phyloP scores from a whole-genome alignment of 1,140 invertebrate species.

The Temnothorax longispinosus region DNA sequence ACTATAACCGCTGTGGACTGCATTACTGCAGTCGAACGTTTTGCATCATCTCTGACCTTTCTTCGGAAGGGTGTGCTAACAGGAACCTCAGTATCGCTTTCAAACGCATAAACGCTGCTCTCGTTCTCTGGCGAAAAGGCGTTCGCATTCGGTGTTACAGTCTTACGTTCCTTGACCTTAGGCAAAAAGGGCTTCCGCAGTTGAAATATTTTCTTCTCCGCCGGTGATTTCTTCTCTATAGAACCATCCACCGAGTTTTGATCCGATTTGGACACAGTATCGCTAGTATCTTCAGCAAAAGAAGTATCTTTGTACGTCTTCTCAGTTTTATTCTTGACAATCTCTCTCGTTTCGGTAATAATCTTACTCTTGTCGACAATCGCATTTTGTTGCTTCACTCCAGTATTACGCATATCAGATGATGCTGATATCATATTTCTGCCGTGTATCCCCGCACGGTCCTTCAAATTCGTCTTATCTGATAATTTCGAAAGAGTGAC shows the following conservation, averaged over 20 bases:
- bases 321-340: slow-evolving; percentile 66
- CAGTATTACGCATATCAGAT: slow-evolving; percentile 23
- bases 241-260: slow-evolving; percentile 65
- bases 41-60: slow-evolving; percentile 74
- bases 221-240: slow-evolving; percentile 76
- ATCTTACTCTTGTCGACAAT: slow-evolving; percentile 67
- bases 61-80: slow-evolving; percentile 87
- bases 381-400: slow-evolving; percentile 40
- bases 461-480: slow-evolving; percentile 74
- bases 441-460: slow-evolving; percentile 42
- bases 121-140: slow-evolving; percentile 91
- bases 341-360: slow-evolving; percentile 69
- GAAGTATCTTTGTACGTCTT: slow-evolving; percentile 70
- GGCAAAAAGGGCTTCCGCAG: slow-evolving; percentile 86
- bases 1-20: not conserved
- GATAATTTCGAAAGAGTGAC: slow-evolving; percentile 83
- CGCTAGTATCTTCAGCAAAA: slow-evolving; percentile 71
- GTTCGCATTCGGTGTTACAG: slow-evolving; percentile 84
- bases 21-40: not conserved
- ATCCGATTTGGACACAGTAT: slow-evolving; percentile 69
- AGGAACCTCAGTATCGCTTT: slow-evolving; percentile 87
- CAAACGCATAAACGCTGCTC: slow-evolving; percentile 90
- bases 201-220: slow-evolving; percentile 86
- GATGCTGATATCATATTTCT: slow-evolving; percentile 16
- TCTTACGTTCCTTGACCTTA: slow-evolving; percentile 85